phyloP scores from a whole-genome alignment of 2,797 vertebrate species.

The Crocidura indochinensis region DNA sequence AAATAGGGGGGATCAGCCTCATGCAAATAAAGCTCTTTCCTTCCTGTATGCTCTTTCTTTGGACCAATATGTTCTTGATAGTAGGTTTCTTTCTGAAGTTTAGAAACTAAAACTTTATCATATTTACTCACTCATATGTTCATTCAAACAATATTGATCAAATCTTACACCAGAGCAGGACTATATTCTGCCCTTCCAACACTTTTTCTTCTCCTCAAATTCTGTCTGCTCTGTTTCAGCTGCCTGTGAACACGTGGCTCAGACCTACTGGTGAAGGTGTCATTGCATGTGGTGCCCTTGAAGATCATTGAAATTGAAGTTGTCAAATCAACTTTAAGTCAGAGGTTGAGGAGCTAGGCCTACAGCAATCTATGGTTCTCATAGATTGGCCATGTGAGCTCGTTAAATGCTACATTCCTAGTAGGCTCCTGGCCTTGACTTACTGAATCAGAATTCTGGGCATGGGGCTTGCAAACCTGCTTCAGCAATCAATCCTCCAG shows the following conservation, averaged over 20 bases:
- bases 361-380: neutral
- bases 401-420: neutral
- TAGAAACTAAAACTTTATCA: slow-evolving; percentile 13
- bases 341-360: neutral
- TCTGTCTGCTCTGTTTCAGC: neutral
- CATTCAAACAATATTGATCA: slow-evolving; percentile 26
- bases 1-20: slow-evolving; percentile 57
- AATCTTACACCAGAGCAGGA: neutral
- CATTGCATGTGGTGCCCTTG: slow-evolving; percentile 13
- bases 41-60: no score
- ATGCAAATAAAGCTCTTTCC: no score
- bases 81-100: slow-evolving; percentile 48
- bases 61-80: neutral
- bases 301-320: slow-evolving; percentile 2
- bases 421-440: neutral
- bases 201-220: neutral
- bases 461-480: slow-evolving; percentile 34
- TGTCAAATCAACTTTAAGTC: neutral
- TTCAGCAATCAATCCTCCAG: neutral
- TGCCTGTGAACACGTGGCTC: neutral
- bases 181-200: neutral
- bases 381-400: neutral
- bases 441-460: slow-evolving; percentile 39
- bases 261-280: neutral
- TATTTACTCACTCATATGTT: slow-evolving; percentile 45